Percentiles rank a stretch among this genome's conserved stretches.
These are phyloP conservation scores for Stigmatopora argus DNA, from an alignment of 2,113 vertebrate genomes.

Conservation along the genomic window DNA sequence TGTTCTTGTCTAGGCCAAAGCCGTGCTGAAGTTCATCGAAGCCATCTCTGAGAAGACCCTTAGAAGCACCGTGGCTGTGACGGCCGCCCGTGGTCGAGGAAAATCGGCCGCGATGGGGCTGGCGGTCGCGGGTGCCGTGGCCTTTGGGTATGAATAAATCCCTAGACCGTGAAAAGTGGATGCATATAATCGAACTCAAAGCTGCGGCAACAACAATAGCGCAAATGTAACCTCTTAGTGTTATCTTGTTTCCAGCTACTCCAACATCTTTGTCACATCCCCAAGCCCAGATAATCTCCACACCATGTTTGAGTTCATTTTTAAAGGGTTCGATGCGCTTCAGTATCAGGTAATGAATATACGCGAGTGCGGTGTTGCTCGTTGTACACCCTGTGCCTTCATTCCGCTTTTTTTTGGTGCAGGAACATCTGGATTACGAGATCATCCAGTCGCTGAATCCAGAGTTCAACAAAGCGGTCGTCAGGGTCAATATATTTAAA, in stretches of 20 bases:
- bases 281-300: conserved; percentile 96
- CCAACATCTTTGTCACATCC: conserved; percentile 96
- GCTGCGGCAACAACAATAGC: background rate
- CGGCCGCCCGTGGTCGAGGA: conserved; percentile 90
- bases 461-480: conserved; percentile 95
- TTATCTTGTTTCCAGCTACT: conserved; percentile 76
- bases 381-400: background rate
- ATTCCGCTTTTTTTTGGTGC: background rate
- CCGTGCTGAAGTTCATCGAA: conserved; percentile 91
- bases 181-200: background rate
- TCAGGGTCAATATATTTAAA: conserved; percentile 93
- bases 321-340: conserved; percentile 94
- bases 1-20: conserved; percentile 77
- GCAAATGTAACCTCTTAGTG: background rate
- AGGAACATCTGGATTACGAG: conserved; percentile 98
- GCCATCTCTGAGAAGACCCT: conserved; percentile 96
- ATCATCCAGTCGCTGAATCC: conserved; percentile 97
- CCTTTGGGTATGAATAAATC: conserved; percentile 81
- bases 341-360: conserved; percentile 63
- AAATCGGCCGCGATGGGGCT: conserved; percentile 96
- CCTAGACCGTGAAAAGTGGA: background rate
- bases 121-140: conserved; percentile 89
- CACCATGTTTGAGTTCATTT: conserved; percentile 96
- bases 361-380: background rate
- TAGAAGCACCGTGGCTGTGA: conserved; percentile 87